A percentile compares a stretch with the other conserved stretches of the same genome.
Conservation (phyloP, 2,888 invertebrate genomes). For the Teleiodes luculella region DNA sequence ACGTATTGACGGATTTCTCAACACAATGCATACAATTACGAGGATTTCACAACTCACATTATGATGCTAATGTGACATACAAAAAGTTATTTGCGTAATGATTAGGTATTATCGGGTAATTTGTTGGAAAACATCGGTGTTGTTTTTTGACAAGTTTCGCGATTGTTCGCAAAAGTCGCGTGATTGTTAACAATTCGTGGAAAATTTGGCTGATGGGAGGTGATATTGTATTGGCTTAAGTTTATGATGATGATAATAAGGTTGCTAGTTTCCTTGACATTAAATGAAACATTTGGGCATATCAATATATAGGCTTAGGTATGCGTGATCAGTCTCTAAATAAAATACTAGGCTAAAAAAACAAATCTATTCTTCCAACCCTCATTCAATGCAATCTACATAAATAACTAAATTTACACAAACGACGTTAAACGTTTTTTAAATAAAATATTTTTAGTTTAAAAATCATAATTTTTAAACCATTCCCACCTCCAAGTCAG, state of each 20-base stretch:
- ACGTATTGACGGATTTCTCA: slow-evolving; percentile 10
- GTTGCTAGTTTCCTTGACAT: no score
- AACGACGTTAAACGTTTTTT: background rate
- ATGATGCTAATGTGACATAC: slow-evolving; percentile 7
- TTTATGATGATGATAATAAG: no score
- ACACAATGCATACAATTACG: slow-evolving; percentile 3
- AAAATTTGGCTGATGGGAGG: background rate
- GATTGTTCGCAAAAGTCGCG: background rate
- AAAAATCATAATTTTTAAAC: slow-evolving; percentile 8
- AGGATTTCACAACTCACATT: slow-evolving; percentile 7
- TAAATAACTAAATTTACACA: no score
- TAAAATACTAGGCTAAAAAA: no score
- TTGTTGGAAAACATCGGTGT: slow-evolving; percentile 3
- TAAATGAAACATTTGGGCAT: no score
- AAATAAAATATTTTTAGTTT: background rate
- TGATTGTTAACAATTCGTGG: background rate
- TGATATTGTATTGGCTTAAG: background rate
- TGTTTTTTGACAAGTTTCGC: background rate
- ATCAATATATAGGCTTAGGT: no score
- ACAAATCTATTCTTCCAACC: no score
- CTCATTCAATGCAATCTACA: no score
- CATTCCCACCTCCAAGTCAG: slow-evolving; percentile 31
- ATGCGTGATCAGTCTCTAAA: no score
- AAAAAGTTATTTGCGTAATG: slow-evolving; percentile 9
- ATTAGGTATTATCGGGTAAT: slow-evolving; percentile 5